Conservation (phyloP, 2,797 vertebrate species). For the Aldrovandia affinis region DNA sequence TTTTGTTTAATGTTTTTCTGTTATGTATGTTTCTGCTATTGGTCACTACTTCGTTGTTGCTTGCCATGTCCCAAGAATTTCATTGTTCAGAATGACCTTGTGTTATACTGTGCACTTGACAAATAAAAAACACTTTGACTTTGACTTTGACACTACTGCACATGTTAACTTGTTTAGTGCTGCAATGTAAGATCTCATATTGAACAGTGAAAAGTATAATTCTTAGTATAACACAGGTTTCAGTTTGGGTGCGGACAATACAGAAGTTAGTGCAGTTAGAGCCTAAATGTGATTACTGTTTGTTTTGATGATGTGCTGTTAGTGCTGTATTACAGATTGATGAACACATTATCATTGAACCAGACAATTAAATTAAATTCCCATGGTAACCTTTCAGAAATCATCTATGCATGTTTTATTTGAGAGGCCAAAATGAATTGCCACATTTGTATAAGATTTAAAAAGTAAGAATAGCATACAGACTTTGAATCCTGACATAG, state of each 20-base stretch:
- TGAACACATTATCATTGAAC: constrained; percentile 16
- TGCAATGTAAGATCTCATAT: not conserved
- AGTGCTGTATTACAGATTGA: constrained; percentile 8
- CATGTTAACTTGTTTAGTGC: not conserved
- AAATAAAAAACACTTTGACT: too few species aligned
- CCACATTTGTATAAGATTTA: not conserved
- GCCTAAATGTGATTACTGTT: constrained; percentile 11
- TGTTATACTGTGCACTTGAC: too few species aligned
- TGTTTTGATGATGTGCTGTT: constrained; percentile 20
- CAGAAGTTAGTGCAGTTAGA: not conserved
- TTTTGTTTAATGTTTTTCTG: too few species aligned
- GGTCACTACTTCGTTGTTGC: too few species aligned
- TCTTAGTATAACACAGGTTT: too few species aligned
- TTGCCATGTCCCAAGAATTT: too few species aligned
- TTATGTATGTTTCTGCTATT: too few species aligned
- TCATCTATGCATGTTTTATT: constrained; percentile 7
- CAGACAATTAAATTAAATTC: constrained; percentile 4
- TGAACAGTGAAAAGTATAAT: not conserved
- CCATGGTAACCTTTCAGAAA: constrained; percentile 23
- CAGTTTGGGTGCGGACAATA: not conserved
- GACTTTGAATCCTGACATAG: not conserved
- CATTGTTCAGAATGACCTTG: too few species aligned
- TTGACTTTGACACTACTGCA: too few species aligned
- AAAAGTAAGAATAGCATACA: not conserved
- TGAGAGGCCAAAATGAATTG: constrained; percentile 5